A percentile compares a stretch with the other conserved stretches of the same genome.
Evolutionary conservation across 2,113 vertebrate species (phyloP).

Genomic region (Triplophysa siluroides): DNA sequence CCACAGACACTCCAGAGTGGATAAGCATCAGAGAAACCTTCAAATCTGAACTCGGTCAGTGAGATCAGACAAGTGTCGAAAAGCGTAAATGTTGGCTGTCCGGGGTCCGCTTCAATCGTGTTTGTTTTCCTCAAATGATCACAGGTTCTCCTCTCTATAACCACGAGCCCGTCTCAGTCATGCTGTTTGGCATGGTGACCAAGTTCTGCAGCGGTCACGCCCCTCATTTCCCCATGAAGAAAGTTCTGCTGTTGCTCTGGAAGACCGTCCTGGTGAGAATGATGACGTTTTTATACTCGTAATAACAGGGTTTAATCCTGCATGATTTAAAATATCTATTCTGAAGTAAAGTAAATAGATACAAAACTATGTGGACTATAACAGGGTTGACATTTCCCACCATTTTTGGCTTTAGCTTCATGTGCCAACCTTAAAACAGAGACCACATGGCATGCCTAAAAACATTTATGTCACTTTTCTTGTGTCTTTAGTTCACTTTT

Average conservation of each 20-base stretch:
- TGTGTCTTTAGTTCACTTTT: constrained; percentile 84
- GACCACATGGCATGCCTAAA: too few species aligned
- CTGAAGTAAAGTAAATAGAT: too few species aligned
- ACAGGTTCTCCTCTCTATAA: constrained; percentile 90
- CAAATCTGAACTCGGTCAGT: constrained; percentile 87
- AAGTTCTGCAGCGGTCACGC: constrained; percentile 98
- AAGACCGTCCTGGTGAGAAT: constrained; percentile 89
- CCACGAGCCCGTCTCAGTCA: constrained; percentile 93
- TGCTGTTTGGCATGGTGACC: constrained; percentile 96
- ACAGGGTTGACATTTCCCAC: too few species aligned
- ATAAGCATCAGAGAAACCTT: constrained; percentile 88
- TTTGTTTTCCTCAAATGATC: background rate
- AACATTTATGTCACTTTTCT: too few species aligned
- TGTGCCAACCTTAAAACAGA: too few species aligned
- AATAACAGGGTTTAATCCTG: too few species aligned
- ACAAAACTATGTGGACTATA: too few species aligned
- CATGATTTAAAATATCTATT: too few species aligned
- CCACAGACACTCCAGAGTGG: constrained; percentile 89
- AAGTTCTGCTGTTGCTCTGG: constrained; percentile 91
- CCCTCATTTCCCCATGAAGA: constrained; percentile 98
- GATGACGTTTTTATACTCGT: background rate
- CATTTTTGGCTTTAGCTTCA: too few species aligned
- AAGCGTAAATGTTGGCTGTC: background rate
- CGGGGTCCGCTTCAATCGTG: background rate
- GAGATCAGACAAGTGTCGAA: constrained; percentile 61